phyloP scores from a whole-genome alignment of 2,113 vertebrate genomes.

The Tetrax tetrax region DNA sequence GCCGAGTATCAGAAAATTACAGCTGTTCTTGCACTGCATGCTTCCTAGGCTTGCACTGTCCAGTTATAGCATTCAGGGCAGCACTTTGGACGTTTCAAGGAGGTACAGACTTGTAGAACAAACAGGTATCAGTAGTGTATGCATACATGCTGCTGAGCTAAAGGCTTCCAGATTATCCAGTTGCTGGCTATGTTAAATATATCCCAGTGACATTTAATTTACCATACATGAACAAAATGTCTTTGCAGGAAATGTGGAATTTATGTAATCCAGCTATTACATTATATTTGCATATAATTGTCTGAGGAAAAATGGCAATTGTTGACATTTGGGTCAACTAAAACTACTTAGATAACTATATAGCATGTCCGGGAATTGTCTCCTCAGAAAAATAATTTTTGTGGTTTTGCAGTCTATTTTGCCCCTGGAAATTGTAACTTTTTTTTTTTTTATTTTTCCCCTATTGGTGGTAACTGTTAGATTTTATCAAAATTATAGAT shows the following conservation, averaged over 20 bases:
- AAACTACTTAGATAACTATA: not conserved
- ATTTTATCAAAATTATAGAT: not conserved
- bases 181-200: not conserved
- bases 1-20: not conserved
- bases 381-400: not conserved
- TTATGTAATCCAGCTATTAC: not conserved
- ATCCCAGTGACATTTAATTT: not conserved
- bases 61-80: not conserved
- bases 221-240: not conserved
- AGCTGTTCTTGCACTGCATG: rapidly evolving
- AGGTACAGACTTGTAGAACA: not conserved
- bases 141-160: not conserved
- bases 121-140: not conserved
- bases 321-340: not conserved
- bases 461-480: rapidly evolving
- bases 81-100: not conserved
- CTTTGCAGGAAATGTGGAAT: not conserved
- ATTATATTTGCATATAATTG: not conserved
- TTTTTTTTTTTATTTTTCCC: not conserved
- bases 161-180: not conserved
- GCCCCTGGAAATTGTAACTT: not conserved
- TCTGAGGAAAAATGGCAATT: not conserved
- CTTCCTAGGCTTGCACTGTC: not conserved
- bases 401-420: not conserved
- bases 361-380: not conserved